Conservation (phyloP, 2,113 vertebrate species). For the Ammodytes marinus region DNA sequence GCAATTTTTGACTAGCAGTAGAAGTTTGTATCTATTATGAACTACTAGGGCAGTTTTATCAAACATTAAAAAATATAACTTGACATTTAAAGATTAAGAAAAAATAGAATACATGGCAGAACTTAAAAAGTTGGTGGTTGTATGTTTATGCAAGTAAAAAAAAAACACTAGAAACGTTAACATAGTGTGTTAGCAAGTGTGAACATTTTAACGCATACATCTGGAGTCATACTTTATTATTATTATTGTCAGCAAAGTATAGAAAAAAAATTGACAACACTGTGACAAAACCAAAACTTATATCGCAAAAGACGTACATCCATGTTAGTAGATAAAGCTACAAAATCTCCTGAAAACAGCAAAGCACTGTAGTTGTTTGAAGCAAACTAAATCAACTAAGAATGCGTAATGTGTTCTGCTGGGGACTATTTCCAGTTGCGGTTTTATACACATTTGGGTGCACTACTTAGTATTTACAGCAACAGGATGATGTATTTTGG, state of each 20-base stretch:
- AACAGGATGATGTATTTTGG: not conserved
- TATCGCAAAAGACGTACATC: not conserved
- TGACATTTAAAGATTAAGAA: not conserved
- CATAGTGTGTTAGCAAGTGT: not conserved
- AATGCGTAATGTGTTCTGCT: not conserved
- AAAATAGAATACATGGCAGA: not conserved
- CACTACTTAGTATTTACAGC: not conserved
- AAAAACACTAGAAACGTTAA: not conserved
- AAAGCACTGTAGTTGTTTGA: not conserved
- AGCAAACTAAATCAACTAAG: not conserved
- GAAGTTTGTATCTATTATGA: not conserved
- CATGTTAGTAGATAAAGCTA: not conserved
- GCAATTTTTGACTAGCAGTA: not conserved
- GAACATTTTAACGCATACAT: not conserved
- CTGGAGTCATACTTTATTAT: not conserved
- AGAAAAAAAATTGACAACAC: too few relatives aligned
- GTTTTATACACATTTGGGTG: not conserved
- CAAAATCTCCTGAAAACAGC: not conserved
- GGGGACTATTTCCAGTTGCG: not conserved
- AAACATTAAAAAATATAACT: not conserved
- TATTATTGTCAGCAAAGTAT: not conserved
- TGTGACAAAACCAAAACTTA: not conserved
- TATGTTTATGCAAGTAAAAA: slow-evolving; percentile 16
- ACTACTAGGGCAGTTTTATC: not conserved
- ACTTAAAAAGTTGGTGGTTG: not conserved